phyloP scores from a whole-genome alignment of 2,888 invertebrate species.

The Drosophila macrospina region DNA sequence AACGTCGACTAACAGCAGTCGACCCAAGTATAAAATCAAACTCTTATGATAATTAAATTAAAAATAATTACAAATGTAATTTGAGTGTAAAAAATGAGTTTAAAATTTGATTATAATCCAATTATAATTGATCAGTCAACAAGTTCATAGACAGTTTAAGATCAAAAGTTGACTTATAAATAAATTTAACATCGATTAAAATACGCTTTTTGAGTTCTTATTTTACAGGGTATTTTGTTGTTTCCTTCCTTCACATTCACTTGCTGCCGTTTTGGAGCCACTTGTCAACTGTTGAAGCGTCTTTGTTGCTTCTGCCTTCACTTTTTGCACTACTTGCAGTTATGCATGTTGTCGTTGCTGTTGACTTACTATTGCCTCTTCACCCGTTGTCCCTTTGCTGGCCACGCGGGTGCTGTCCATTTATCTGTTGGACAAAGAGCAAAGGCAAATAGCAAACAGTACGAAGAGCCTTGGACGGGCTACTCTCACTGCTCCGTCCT shows the following conservation, averaged over 20 bases:
- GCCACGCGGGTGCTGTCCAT: constrained; percentile 68
- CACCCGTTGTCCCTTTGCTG: constrained; percentile 29
- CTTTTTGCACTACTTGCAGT: constrained; percentile 49
- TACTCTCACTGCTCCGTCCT: background rate
- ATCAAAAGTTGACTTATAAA: background rate
- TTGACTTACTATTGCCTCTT: constrained; percentile 61
- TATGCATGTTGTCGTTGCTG: constrained; percentile 41
- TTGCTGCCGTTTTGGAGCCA: constrained; percentile 35
- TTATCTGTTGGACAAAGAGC: constrained; percentile 68
- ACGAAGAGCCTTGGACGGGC: constrained; percentile 46
- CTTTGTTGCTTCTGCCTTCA: constrained; percentile 54
- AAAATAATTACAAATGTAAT: no score
- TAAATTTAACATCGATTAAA: background rate
- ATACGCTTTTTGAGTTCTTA: background rate
- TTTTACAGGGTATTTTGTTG: constrained; percentile 24
- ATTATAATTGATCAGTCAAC: background rate
- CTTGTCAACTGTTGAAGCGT: constrained; percentile 76
- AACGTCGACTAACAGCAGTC: no score
- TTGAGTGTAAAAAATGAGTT: no score
- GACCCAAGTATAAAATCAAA: no score
- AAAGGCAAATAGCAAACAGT: constrained; percentile 45
- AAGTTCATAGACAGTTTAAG: background rate
- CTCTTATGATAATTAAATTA: no score
- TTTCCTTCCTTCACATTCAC: background rate
- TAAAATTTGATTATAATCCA: background rate